Base-by-base conservation (phyloP, 2,888 invertebrate species). In the Thereva nobilitata region DNA sequence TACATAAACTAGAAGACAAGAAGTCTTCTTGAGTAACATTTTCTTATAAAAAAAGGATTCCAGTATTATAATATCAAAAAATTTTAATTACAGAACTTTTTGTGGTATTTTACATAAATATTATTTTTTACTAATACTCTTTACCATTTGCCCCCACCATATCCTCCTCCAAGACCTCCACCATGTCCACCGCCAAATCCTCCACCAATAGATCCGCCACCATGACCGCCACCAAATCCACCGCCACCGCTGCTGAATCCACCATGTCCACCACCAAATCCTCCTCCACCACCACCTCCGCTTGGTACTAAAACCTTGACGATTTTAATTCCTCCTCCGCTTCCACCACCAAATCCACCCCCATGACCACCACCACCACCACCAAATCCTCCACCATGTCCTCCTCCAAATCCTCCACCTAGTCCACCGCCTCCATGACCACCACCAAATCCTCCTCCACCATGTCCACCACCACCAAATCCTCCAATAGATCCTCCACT, bases 191-290 rank as follows among this genome's bases (percentile, higher is more conserved):
- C 70, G 10, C 64, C 63, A 7, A 63, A 68, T 9, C 57, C 66
- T n/a, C 66, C 68, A 8, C 72, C 68, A 0, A 50, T 67, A 5
- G 67, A 68, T 10, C 71, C 69, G 5, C 71, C 71, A 42, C 57
- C 64, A 1, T 67, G 70, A 42, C 70, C 70, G 10, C 70, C 70
- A 7, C 34, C 70, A 41, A 70, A 69, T 5, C 68, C 70, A 34
- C 68, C 69, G 4, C 67, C 67, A 5, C 70, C 69, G 9, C 70
- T 67, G 9, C 64, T 64, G 2, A 68, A 23, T 23, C 23, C 23
- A 2, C 23, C 23, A 23, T 56, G 35, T 42, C 50, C 50, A 10
- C 44, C 44, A 44, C 47, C 47, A 47, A 4, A 6, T 47, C 47
- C 44, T 9, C 35, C 37, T 7, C 52, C 37, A 1, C 52, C 52